phyloP scores from a whole-genome alignment of 2,113 vertebrate species.

The Neomonachus schauinslandi region DNA sequence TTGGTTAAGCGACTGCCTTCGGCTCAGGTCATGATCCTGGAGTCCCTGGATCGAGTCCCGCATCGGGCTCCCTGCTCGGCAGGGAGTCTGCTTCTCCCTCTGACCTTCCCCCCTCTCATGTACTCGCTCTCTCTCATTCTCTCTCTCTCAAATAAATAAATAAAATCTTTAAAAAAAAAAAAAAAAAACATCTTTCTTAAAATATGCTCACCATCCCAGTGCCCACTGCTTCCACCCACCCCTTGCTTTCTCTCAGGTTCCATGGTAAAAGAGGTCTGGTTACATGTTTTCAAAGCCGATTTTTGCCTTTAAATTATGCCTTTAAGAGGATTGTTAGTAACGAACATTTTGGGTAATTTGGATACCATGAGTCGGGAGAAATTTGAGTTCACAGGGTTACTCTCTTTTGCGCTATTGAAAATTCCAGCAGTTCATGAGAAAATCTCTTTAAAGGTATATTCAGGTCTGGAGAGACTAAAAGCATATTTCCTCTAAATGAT shows the following conservation, averaged over 20 bases:
- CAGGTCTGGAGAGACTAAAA: conserved; percentile 62
- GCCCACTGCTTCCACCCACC: background rate
- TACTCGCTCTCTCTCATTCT: too few species aligned
- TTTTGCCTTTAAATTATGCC: conserved; percentile 47
- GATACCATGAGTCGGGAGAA: conserved; percentile 69
- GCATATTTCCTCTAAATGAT: conserved; percentile 61
- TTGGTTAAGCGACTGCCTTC: too few species aligned
- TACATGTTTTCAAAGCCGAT: background rate
- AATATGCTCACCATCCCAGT: background rate
- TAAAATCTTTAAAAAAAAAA: too few species aligned
- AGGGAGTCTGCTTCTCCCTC: too few species aligned
- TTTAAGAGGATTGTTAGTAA: conserved; percentile 50
- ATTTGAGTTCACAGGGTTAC: conserved; percentile 64
- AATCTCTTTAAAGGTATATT: conserved; percentile 66
- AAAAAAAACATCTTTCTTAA: conserved; percentile 17
- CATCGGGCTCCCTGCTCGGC: too few species aligned
- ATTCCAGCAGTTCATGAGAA: conserved; percentile 60
- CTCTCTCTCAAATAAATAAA: too few species aligned
- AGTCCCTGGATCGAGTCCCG: too few species aligned
- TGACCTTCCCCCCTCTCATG: too few species aligned
- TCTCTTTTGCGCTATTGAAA: conserved; percentile 61
- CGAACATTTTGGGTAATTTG: background rate
- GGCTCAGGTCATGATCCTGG: too few species aligned
- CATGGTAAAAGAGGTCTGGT: background rate
- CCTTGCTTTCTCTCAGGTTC: background rate